A percentile compares a stretch with the other conserved stretches of the same genome.
Evolutionary conservation across 2,888 invertebrate genomes (phyloP).

Genomic region (Endomychus coccineus): DNA sequence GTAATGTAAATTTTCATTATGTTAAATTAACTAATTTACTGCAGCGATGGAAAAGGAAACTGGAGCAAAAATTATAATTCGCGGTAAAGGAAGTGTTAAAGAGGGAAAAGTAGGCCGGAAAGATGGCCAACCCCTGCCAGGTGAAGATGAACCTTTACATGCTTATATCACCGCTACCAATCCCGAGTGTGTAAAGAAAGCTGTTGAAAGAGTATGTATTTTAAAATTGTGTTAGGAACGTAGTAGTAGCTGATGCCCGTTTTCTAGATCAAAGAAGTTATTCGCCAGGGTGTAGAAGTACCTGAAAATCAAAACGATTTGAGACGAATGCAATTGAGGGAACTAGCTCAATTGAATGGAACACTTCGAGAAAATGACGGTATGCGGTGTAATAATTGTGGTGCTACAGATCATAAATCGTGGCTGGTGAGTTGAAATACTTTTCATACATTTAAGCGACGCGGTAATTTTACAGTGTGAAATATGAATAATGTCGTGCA

Average conservation of each 20-base stretch:
- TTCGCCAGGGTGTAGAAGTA: slow-evolving; percentile 94
- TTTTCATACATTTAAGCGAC: too few relatives aligned
- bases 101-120: slow-evolving; percentile 75
- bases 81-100: slow-evolving; percentile 98
- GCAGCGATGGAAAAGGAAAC: slow-evolving; percentile 90
- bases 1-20: not conserved
- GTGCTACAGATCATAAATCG: slow-evolving; percentile 88
- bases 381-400: slow-evolving; percentile 85
- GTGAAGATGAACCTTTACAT: slow-evolving; percentile 98
- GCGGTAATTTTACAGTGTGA: too few relatives aligned
- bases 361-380: slow-evolving; percentile 96
- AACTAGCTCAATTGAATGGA: slow-evolving; percentile 95
- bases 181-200: slow-evolving; percentile 93
- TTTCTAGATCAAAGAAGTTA: slow-evolving; percentile 86
- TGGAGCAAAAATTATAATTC: slow-evolving; percentile 94
- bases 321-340: slow-evolving; percentile 91
- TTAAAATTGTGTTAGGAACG: slow-evolving; percentile 1
- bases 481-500: too few relatives aligned
- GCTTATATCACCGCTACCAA: slow-evolving; percentile 98
- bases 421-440: slow-evolving; percentile 79
- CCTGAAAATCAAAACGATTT: slow-evolving; percentile 99
- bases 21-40: slow-evolving; percentile 16
- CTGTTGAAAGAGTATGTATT: slow-evolving; percentile 77
- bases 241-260: not conserved
- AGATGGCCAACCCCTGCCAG: slow-evolving; percentile 96